These are phyloP conservation scores for Drosophila gunungcola DNA, from an alignment of 1,140 invertebrate genomes.

Conservation along the genomic window DNA sequence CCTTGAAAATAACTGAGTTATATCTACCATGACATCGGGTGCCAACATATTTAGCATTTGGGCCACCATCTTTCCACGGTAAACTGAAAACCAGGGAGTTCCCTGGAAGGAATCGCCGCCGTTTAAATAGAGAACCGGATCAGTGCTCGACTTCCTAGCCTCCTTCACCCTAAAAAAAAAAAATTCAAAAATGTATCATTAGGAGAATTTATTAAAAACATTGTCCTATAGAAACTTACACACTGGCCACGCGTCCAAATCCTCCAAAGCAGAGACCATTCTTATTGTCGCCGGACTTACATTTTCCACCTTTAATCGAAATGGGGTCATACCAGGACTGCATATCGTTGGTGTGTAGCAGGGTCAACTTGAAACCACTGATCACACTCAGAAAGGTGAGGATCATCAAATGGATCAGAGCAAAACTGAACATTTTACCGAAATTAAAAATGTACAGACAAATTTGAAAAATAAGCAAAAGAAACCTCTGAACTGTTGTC, in stretches of 20 bases:
- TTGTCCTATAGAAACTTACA: constrained; percentile 83
- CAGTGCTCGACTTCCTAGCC: constrained; percentile 86
- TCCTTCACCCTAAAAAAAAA: constrained; percentile 85
- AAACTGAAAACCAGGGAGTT: constrained; percentile 91
- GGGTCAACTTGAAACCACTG: constrained; percentile 85
- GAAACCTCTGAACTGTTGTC: not conserved
- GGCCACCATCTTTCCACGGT: constrained; percentile 90
- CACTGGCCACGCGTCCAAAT: constrained; percentile 89
- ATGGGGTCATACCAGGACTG: constrained; percentile 93
- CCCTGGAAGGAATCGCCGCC: constrained; percentile 96
- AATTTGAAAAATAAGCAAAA: constrained; percentile 18
- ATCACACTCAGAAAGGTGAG: not conserved
- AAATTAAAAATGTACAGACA: not conserved
- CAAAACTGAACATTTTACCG: constrained; percentile 1
- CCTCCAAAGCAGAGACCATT: constrained; percentile 91
- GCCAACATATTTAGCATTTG: constrained; percentile 90
- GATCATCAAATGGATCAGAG: not conserved
- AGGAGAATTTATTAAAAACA: too few species aligned
- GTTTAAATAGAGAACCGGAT: constrained; percentile 89
- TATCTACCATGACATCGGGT: constrained; percentile 93
- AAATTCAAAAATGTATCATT: too few species aligned
- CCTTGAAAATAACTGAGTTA: constrained; percentile 32
- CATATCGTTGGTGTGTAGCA: constrained; percentile 96
- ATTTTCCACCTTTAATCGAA: constrained; percentile 87
- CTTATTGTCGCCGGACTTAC: constrained; percentile 85